Base-by-base conservation (phyloP, 2,888 invertebrate genomes). In the Parnassius mnemosyne region DNA sequence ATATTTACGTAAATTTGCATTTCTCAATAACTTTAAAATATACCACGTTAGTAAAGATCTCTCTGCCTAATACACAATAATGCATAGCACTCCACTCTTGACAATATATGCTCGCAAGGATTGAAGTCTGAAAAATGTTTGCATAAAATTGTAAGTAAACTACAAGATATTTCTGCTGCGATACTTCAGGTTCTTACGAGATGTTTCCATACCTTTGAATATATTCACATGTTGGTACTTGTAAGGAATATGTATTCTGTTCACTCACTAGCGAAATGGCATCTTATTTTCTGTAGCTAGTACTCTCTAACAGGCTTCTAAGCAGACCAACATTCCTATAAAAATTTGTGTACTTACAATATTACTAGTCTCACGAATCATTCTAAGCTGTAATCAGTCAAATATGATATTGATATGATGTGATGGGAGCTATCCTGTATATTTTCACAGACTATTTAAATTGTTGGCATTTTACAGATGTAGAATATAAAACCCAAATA, bases 121-220 rank as follows among this genome's bases (percentile, higher is more conserved):
- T 61, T 60, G 53, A 65, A 68, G 66, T 68, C 69, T 72, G 71
- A 71, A 72, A 70, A 70, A 74, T 72, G 71, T 72, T 69, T 69
- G 68, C 70, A 69, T 63, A 72, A 72, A 69, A 67, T 68, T 66
- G 67, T 64, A 68, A 68, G 69, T 69, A 72, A 73, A 71, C 63
- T 69, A 69, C 55, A 65, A 60, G 64, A 64, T 66, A 65, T 34
- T 34, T 34, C 34, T 34, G 34, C 34, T 43, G 55, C 62, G 64
- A 58, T 59, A 63, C 62, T 65, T 61, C 61, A 52, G 61, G 66
- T 66, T 69, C 61, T 66, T 64, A 66, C 66, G 55, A 64, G 60
- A 66, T 67, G 61, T 63, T 65, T 52, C 53, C 52, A 60, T 57
- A 44, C 56, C 55, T 65, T 57, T 57, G 46, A 57, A 58, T 54